A percentile compares a stretch with the other conserved stretches of the same genome.
phyloP scores from a whole-genome alignment of 64 coral and sea anemone species.

The Stichodactyla mertensii region DNA sequence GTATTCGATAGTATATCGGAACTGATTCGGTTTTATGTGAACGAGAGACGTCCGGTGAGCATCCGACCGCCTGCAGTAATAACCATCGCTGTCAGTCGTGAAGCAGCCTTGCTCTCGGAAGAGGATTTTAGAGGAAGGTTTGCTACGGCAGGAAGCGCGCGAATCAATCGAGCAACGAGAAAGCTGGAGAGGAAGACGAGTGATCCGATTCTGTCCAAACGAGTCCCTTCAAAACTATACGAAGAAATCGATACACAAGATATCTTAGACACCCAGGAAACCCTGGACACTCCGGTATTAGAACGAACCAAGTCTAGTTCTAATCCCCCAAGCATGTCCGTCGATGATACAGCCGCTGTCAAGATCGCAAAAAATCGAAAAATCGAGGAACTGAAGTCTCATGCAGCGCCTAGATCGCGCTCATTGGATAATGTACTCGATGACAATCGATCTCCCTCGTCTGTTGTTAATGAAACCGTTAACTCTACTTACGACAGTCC shows the following conservation, averaged over 20 bases:
- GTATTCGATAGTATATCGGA: constrained; percentile 70
- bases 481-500: constrained; percentile 20
- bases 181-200: constrained; percentile 24
- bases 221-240: constrained; percentile 21
- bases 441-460: background rate
- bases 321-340: background rate
- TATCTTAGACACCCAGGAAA: background rate
- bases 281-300: background rate
- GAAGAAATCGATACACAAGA: constrained; percentile 2
- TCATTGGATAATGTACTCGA: constrained; percentile 20
- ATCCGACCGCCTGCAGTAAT: constrained; percentile 54
- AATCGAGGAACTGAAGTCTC: background rate
- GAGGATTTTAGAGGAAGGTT: constrained; percentile 51
- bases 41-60: constrained; percentile 53
- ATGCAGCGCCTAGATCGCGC: background rate
- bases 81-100: constrained; percentile 68
- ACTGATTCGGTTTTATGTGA: constrained; percentile 59
- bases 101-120: constrained; percentile 55
- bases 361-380: constrained; percentile 6
- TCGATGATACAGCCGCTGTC: background rate
- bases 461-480: background rate
- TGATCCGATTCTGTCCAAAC: constrained; percentile 1
- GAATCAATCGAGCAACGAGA: constrained; percentile 9
- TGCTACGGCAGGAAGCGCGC: constrained; percentile 16
- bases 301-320: background rate